Evolutionary conservation across 2,888 invertebrate species (phyloP), one percentile per base, ranked within the genome.

Genomic region (Pseudoips prasinana): DNA sequence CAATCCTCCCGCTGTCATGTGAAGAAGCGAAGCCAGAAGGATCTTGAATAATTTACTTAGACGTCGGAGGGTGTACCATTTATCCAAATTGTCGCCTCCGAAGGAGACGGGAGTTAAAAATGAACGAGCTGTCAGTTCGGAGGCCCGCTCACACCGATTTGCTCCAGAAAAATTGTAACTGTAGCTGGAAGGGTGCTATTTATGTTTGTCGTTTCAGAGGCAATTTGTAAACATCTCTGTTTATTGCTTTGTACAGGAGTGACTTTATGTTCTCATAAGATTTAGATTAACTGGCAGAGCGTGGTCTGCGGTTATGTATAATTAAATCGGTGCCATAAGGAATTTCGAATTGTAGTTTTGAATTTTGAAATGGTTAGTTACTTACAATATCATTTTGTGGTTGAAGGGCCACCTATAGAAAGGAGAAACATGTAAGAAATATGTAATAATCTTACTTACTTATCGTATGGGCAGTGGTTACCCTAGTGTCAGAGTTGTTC

Each of bases 41-140:
- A 55, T 51, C 48, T 56, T 85, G 81, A 86, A 86, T 87, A 77
- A 84, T 86, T 82, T 76, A 87, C 70, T 51, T 47, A 63, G 76
- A 58, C 64, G 81, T 64, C 74, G 67, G 64, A 62, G 74, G 73
- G 76, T 77, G 69, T 71, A 78, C 78, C 81, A 84, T 86, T 85
- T 85, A 83, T 83, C 78, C 76, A 82, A 84, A 86, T 84, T 80
- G 81, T 79, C 75, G 74, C 69, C 72, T 72, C 66, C 63, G 60
- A 58, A 60, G 58, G 61, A 60, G 62, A 62, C 56, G 60, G 49
- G 70, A 64, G 74, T 81, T 80, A 81, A 83, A 84, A 82, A 83
- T 82, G 74, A 75, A 80, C 65, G 67, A 69, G 69, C 67, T 66
- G 73, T 73, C 78, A 73, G 64, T 65, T 68, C 57, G 60, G 63